These are phyloP conservation scores for Suillia variegata DNA, from an alignment of 2,888 invertebrate genomes.

Conservation along the genomic window DNA sequence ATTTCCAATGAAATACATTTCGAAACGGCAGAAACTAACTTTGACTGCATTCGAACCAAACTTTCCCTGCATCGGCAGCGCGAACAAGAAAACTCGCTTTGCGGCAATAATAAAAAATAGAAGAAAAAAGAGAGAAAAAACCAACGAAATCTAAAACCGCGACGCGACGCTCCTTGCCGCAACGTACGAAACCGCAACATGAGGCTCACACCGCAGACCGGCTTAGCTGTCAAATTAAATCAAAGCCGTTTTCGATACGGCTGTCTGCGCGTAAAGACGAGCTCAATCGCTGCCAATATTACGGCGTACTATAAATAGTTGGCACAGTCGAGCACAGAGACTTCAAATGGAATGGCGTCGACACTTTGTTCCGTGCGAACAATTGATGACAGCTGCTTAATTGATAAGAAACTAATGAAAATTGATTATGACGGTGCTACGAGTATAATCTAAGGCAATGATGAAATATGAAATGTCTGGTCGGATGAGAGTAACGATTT, in stretches of 20 bases:
- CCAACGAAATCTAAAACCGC: neutral
- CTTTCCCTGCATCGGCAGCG: neutral
- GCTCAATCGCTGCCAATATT: neutral
- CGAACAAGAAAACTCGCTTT: slow-evolving; percentile 25
- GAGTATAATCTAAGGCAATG: too few relatives aligned
- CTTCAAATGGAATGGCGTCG: too few relatives aligned
- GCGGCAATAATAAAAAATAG: slow-evolving; percentile 2
- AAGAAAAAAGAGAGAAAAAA: too few relatives aligned
- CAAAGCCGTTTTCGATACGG: slow-evolving; percentile 5
- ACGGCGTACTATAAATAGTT: too few relatives aligned
- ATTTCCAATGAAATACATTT: too few relatives aligned
- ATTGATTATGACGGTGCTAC: slow-evolving; percentile 20
- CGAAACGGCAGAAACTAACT: too few relatives aligned
- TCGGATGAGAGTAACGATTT: neutral
- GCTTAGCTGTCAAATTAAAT: slow-evolving; percentile 25
- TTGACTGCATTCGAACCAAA: neutral
- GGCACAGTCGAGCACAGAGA: too few relatives aligned
- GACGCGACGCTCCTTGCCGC: neutral
- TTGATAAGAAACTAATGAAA: slow-evolving; percentile 26
- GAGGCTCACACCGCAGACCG: neutral
- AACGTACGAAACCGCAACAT: neutral
- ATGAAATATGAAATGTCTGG: neutral
- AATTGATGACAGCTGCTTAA: slow-evolving; percentile 27
- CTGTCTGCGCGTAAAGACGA: neutral
- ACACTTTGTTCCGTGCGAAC: too few relatives aligned